Base-by-base conservation (phyloP, 2,888 invertebrate species). In the Molorchus minor region DNA sequence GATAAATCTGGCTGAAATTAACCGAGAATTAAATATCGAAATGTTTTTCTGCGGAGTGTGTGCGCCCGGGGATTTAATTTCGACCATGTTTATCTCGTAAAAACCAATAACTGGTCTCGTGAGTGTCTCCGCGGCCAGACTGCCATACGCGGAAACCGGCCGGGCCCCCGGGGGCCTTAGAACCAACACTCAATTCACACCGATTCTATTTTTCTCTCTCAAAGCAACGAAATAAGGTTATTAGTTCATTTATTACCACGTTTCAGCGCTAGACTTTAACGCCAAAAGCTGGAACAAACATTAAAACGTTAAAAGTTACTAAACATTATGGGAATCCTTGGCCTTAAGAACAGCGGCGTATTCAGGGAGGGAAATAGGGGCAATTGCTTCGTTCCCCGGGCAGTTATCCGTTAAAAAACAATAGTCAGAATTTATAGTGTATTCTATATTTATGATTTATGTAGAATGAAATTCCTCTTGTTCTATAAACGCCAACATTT, bases 31-130 rank as follows among this genome's bases (percentile, higher is more conserved):
- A 79, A 79, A 80, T 78, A 79, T 77, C 77, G 80, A 80, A 79
- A 80, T 79, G 79, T 79, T 79, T 79, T 80, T 78, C 77, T 77
- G 75, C 62, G 65, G 75, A 74, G 77, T 75, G 76, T 77, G 75
- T 74, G 69, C 76, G 79, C 79, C 77, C 68, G 71, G 73, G 80
- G 79, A 79, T 79, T 79, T 79, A 80, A 79, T 80, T 79, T 79
- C 76, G 78, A 70, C 76, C 79, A 79, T 80, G 80, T 80, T 80
- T 79, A 77, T 77, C 79, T 77, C 79, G 79, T 80, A 80, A 80
- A 80, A 80, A 80, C 78, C 80, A 80, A 80, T 80, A 80, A 79
- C 79, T 74, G 71, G 73, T 64, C 65, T 66, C 68, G 49, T 56
- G 66, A 61, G 64, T 62, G 63, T 62, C 60, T 68, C 57, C 59